Conservation (phyloP, 2,888 invertebrate species). For the Apodemia mormo region DNA sequence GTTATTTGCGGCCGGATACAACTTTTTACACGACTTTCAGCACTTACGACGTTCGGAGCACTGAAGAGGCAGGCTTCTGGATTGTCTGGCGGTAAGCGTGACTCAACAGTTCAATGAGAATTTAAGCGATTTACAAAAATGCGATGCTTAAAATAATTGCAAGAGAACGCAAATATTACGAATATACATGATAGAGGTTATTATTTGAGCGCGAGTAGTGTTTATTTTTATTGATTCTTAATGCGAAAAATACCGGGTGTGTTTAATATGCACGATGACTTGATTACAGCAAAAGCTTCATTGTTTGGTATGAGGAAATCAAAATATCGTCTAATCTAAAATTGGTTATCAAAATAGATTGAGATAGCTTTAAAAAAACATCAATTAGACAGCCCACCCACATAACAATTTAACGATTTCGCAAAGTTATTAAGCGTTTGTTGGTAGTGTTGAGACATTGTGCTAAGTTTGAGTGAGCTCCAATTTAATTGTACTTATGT, state of each 20-base stretch:
- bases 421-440: background rate
- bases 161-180: conserved; percentile 48
- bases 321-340: conserved; percentile 3
- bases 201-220: conserved; percentile 54
- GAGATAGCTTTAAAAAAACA: conserved; percentile 18
- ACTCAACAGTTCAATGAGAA: conserved; percentile 53
- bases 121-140: conserved; percentile 53
- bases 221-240: conserved; percentile 51
- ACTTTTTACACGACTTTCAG: conserved; percentile 80
- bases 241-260: conserved; percentile 33
- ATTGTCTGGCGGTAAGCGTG: conserved; percentile 69
- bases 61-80: conserved; percentile 67
- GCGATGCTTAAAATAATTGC: conserved; percentile 58
- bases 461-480: background rate
- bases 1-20: conserved; percentile 76
- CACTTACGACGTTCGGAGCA: conserved; percentile 78
- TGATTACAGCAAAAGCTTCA: conserved; percentile 21
- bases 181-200: conserved; percentile 52
- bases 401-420: background rate
- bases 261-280: conserved; percentile 18
- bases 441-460: background rate
- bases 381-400: background rate
- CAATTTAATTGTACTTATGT: background rate
- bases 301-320: conserved; percentile 1
- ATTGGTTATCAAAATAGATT: background rate